Evolutionary conservation across 2,113 vertebrate genomes (phyloP).

Genomic region (Rafetus swinhoei): DNA sequence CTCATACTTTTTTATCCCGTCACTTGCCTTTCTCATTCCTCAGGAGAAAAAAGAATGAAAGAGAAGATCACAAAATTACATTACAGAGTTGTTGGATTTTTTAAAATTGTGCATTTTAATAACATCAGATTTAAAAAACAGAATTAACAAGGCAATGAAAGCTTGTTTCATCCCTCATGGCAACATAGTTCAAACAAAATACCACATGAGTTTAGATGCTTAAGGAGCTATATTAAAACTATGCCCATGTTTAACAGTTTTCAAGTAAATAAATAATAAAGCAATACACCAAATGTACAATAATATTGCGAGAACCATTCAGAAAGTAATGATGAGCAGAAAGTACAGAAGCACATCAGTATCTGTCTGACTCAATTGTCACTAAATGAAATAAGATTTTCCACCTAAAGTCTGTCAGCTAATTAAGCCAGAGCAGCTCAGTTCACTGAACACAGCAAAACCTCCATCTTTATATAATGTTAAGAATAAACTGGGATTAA

Average conservation of each 20-base stretch:
- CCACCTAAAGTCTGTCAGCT: neutral
- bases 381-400: neutral
- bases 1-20: neutral
- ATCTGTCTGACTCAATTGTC: slow-evolving; percentile 16
- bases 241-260: slow-evolving; percentile 46
- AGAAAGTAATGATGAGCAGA: slow-evolving; percentile 23
- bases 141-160: slow-evolving; percentile 44
- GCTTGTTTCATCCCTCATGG: slow-evolving; percentile 21
- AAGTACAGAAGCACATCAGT: neutral
- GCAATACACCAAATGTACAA: slow-evolving; percentile 16
- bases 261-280: slow-evolving; percentile 53
- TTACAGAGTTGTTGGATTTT: neutral
- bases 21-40: neutral
- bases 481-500: neutral
- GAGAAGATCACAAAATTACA: neutral
- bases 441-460: neutral
- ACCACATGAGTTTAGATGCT: neutral
- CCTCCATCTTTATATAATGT: neutral
- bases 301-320: slow-evolving; percentile 29
- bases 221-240: slow-evolving; percentile 10
- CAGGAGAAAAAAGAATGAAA: neutral
- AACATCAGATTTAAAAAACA: slow-evolving; percentile 50
- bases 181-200: neutral
- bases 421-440: neutral
- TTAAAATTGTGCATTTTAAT: slow-evolving; percentile 25